Evolutionary conservation across 2,888 invertebrate species (phyloP), one percentile per base, ranked within the genome.

Genomic region (Metalampra italica): DNA sequence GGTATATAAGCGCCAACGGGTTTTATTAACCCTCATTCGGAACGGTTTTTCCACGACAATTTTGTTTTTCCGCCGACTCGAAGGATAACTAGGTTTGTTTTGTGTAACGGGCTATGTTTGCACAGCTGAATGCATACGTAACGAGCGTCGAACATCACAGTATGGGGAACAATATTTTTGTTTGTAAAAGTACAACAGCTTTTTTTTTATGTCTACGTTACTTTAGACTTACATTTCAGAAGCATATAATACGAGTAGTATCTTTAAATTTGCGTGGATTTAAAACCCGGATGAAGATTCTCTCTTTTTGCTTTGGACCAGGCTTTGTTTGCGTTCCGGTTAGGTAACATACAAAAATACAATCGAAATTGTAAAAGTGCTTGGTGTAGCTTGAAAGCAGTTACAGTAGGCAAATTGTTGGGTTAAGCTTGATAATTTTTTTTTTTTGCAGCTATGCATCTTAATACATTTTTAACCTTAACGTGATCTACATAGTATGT

Each of bases 1-100:
- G 68, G 72, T 65, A 68, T 76, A 75, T 72, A 75, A 71, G 71
- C 77, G 73, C 76, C 79, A 80, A 79, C 78, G 68, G 69, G 71
- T 74, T 80, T 77, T 79, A 80, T 78, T 78, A 76, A 70, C 71
- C 69, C 73, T 68, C 70, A 70, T 70, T 66, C 65, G 62, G 62
- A 59, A 58, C 56, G 29, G 60, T 60, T 62, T 62, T 62, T 62
- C 57, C 62, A 55, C 65, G 60, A 65, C 67, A 67, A 71, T 78
- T 77, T 75, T 72, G 61, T 60, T 54, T 60, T 43, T 42, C 42
- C 37, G 11, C 64, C 66, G 63, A 64, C 66, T 63, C 66, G 61
- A 60, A 64, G 65, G 73, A 70, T 80, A 82, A 84, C 79, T 77
- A 77, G 78, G 79, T 81, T 82, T 77, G 75, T 67, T 62, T 67